Conservation (phyloP, 2,888 invertebrate genomes). For the Sinotaia quadrata region DNA sequence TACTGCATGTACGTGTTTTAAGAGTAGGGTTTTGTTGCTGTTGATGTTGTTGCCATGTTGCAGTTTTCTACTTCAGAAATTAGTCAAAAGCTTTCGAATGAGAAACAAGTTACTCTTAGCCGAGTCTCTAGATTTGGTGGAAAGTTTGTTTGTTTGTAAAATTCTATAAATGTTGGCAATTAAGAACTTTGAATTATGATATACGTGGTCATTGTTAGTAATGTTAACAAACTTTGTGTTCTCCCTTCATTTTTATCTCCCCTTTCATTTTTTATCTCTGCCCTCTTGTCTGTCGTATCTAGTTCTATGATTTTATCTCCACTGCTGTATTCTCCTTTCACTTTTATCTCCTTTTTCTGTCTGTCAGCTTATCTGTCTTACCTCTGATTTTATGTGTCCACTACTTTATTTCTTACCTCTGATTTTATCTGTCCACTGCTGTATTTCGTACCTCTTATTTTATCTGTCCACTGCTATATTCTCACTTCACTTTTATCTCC, state of each 20-base stretch:
- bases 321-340: background rate
- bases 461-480: background rate
- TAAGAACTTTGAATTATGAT: background rate
- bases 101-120: too few species aligned
- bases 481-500: too few species aligned
- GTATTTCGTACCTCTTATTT: background rate
- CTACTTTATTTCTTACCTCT: conserved; percentile 3
- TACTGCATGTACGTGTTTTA: too few species aligned
- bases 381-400: background rate
- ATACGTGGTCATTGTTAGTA: background rate
- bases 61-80: too few species aligned
- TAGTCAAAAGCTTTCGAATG: too few species aligned
- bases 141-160: too few species aligned
- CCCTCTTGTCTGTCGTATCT: background rate
- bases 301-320: background rate
- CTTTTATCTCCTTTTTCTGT: background rate
- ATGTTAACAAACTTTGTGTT: background rate
- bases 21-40: too few species aligned
- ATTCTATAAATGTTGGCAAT: too few species aligned
- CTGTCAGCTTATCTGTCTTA: background rate
- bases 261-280: background rate
- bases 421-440: background rate
- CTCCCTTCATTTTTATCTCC: background rate
- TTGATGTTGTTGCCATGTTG: too few species aligned
- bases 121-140: too few species aligned